These are phyloP conservation scores for Ptyas mucosa DNA, from an alignment of 2,113 vertebrate species.

Conservation along the genomic window DNA sequence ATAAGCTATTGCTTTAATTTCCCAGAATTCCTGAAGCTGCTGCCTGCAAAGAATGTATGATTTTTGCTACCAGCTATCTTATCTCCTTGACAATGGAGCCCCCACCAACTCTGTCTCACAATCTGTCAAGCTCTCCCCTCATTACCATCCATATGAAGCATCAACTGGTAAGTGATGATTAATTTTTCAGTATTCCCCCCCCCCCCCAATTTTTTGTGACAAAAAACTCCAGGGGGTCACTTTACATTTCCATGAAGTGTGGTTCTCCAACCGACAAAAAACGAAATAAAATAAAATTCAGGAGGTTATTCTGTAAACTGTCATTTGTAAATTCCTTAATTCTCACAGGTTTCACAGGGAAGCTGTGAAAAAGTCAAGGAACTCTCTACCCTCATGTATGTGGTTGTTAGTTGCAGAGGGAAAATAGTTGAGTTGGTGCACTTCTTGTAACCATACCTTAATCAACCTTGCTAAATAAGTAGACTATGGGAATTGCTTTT, in stretches of 20 bases:
- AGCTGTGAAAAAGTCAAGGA: not conserved
- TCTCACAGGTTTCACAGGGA: not conserved
- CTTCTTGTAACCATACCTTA: not conserved
- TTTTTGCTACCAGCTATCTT: constrained; percentile 81
- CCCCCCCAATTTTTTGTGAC: not conserved
- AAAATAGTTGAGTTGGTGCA: not conserved
- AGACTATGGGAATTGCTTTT: not conserved
- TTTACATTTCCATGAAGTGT: not conserved
- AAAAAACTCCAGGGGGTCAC: not conserved
- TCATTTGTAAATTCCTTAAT: not conserved
- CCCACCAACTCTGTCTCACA: constrained; percentile 73
- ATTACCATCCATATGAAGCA: constrained; percentile 85
- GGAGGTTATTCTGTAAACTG: not conserved
- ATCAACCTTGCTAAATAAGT: not conserved
- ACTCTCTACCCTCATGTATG: not conserved
- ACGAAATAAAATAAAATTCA: not conserved
- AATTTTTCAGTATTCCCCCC: accelerated
- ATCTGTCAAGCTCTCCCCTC: constrained; percentile 82
- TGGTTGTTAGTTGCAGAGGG: not conserved
- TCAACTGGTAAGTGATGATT: constrained; percentile 76
- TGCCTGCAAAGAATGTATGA: constrained; percentile 69
- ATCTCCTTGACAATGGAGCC: constrained; percentile 91
- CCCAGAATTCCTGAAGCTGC: constrained; percentile 80
- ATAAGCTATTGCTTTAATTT: not conserved
- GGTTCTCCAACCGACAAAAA: not conserved